A percentile compares a stretch with the other conserved stretches of the same genome.
phyloP scores from a whole-genome alignment of 1,140 invertebrate genomes.

The Dolichoris vasculosae region DNA sequence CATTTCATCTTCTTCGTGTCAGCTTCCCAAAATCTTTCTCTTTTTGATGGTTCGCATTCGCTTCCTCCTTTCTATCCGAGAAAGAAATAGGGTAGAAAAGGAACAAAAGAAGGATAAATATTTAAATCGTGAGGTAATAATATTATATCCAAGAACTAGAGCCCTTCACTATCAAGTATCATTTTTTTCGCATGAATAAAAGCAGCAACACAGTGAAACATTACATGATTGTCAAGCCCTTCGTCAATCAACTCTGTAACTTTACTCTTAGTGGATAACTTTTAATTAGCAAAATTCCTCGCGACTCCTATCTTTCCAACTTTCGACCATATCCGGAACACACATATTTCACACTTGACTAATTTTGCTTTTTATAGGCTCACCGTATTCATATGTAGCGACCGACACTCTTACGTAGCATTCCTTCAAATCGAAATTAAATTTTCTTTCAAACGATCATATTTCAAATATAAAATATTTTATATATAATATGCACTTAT shows the following conservation, averaged over 20 bases:
- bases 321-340: background rate
- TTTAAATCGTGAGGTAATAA: background rate
- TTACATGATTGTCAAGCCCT: background rate
- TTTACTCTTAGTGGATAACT: background rate
- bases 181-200: background rate
- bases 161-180: background rate
- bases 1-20: background rate
- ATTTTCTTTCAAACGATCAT: too few relatives aligned
- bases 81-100: background rate
- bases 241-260: slow-evolving; percentile 26
- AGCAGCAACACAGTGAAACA: background rate
- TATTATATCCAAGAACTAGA: background rate
- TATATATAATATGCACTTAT: too few relatives aligned
- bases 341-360: too few relatives aligned
- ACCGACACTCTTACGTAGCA: too few relatives aligned
- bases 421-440: too few relatives aligned
- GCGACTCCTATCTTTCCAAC: background rate
- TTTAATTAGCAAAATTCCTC: slow-evolving; percentile 24
- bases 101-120: background rate
- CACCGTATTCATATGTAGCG: too few relatives aligned
- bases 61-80: background rate
- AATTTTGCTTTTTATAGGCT: too few relatives aligned
- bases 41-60: background rate
- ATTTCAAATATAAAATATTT: too few relatives aligned
- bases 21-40: background rate